phyloP scores from a whole-genome alignment of 1,140 invertebrate species.

The Drosophila albomicans region DNA sequence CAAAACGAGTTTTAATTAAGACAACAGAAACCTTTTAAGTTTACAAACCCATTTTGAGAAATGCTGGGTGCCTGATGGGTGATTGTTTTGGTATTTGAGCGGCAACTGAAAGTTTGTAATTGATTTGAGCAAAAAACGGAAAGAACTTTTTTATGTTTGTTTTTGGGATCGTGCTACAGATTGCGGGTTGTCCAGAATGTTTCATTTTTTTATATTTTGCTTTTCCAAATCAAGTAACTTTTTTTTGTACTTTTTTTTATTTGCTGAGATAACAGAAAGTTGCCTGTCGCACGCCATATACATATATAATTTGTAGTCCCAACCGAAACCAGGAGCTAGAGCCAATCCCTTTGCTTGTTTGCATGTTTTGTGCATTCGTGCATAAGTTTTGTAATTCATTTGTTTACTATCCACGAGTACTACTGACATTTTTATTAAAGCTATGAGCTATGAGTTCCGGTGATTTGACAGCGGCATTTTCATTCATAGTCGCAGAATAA shows the following conservation, averaged over 20 bases:
- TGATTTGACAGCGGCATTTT: slow-evolving; percentile 14
- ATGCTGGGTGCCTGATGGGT: slow-evolving; percentile 27
- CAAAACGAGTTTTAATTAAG: slow-evolving; percentile 70
- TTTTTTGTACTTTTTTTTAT: slow-evolving; percentile 25
- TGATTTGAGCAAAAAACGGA: slow-evolving; percentile 75
- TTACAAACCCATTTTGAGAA: slow-evolving; percentile 12
- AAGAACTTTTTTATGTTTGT: slow-evolving; percentile 36
- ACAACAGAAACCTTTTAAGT: slow-evolving; percentile 79
- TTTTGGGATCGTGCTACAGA: slow-evolving; percentile 50
- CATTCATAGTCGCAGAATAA: not conserved
- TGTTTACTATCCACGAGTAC: slow-evolving; percentile 55
- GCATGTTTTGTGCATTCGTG: slow-evolving; percentile 79
- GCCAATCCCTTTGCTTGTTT: slow-evolving; percentile 58
- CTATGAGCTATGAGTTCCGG: slow-evolving; percentile 37
- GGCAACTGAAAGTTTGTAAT: slow-evolving; percentile 75
- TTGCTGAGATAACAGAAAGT: slow-evolving; percentile 54
- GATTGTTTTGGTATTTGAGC: slow-evolving; percentile 41
- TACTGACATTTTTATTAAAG: slow-evolving; percentile 70
- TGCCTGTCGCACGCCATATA: slow-evolving; percentile 48
- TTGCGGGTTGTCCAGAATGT: slow-evolving; percentile 35
- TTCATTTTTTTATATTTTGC: slow-evolving; percentile 1
- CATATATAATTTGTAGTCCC: slow-evolving; percentile 62
- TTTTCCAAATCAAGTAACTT: slow-evolving; percentile 38
- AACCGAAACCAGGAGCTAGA: not conserved
- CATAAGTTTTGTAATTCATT: slow-evolving; percentile 82